phyloP scores from a whole-genome alignment of 2,888 invertebrate genomes.

The Pycnomerus fuliginosus region DNA sequence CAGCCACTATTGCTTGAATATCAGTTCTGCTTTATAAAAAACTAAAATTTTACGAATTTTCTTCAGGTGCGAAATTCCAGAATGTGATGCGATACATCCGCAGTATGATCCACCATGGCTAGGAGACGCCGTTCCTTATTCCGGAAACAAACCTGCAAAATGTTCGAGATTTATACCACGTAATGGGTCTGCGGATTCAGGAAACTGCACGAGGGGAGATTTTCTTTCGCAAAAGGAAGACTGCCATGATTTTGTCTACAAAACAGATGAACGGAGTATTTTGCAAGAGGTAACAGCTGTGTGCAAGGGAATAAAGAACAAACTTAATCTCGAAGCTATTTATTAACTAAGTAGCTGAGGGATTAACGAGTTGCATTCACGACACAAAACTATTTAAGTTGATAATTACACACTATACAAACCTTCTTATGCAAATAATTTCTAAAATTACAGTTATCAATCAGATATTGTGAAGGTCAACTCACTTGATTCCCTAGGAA shows the following conservation, averaged over 20 bases:
- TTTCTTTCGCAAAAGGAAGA: constrained; percentile 33
- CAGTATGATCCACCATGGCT: constrained; percentile 44
- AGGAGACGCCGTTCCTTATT: constrained; percentile 45
- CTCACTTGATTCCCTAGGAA: too few relatives aligned
- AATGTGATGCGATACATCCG: constrained; percentile 40
- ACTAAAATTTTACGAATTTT: too few relatives aligned
- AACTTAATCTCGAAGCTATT: not conserved
- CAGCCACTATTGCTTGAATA: too few relatives aligned
- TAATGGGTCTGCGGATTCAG: constrained; percentile 23
- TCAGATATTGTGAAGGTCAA: too few relatives aligned
- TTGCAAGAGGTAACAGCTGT: constrained; percentile 39
- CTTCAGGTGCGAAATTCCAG: constrained; percentile 46
- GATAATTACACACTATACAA: too few relatives aligned
- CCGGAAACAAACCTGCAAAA: constrained; percentile 33
- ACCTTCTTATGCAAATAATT: too few relatives aligned
- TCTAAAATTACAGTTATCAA: too few relatives aligned
- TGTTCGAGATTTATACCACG: constrained; percentile 30
- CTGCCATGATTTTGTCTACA: constrained; percentile 40
- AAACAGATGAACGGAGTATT: constrained; percentile 38
- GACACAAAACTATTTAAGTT: too few relatives aligned
- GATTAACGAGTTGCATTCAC: too few relatives aligned
- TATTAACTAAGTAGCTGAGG: constrained; percentile 1
- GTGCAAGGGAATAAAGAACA: not conserved
- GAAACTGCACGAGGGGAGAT: constrained; percentile 27
- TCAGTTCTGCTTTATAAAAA: too few relatives aligned